Percentiles rank a stretch among this genome's conserved stretches.
Conservation (phyloP, 2,113 vertebrate genomes). For the Lampris incognitus region DNA sequence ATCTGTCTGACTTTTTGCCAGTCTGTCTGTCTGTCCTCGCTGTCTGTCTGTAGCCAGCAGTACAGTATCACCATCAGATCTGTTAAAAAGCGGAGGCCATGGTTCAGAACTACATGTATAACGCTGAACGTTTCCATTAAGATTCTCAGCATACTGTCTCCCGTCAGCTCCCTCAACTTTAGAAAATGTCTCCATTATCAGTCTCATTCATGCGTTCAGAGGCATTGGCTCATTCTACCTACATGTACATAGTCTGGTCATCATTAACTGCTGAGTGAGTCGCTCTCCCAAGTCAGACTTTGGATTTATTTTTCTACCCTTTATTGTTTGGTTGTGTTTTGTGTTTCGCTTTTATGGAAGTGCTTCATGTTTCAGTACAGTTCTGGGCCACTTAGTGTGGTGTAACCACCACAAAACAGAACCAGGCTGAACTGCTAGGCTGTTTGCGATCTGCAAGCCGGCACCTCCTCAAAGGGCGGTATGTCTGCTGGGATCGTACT, state of each 20-base stretch:
- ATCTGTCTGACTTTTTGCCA: too few species aligned
- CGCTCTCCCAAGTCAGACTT: too few species aligned
- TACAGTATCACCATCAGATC: constrained; percentile 21
- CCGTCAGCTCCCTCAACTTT: constrained; percentile 24
- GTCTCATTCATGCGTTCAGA: background rate
- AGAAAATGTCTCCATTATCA: constrained; percentile 4
- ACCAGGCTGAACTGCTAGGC: constrained; percentile 51
- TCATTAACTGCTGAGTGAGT: constrained; percentile 12
- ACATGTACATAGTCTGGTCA: background rate
- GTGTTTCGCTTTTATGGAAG: constrained; percentile 23
- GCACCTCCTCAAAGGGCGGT: constrained; percentile 72
- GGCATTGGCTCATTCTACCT: background rate
- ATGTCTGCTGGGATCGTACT: constrained; percentile 48
- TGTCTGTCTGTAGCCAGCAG: constrained; percentile 32
- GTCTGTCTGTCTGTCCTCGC: too few species aligned
- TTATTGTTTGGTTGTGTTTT: constrained; percentile 5
- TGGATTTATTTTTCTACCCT: too few species aligned
- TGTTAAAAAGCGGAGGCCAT: constrained; percentile 32
- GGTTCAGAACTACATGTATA: constrained; percentile 15
- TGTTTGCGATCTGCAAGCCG: constrained; percentile 55
- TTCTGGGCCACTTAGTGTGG: constrained; percentile 57
- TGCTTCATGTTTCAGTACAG: constrained; percentile 39
- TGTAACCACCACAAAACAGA: constrained; percentile 56
- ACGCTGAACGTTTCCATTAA: constrained; percentile 28
- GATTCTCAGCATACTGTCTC: constrained; percentile 3